A percentile compares a stretch with the other conserved stretches of the same genome.
Evolutionary conservation across 2,113 vertebrate genomes (phyloP).

Genomic region (Mola mola): DNA sequence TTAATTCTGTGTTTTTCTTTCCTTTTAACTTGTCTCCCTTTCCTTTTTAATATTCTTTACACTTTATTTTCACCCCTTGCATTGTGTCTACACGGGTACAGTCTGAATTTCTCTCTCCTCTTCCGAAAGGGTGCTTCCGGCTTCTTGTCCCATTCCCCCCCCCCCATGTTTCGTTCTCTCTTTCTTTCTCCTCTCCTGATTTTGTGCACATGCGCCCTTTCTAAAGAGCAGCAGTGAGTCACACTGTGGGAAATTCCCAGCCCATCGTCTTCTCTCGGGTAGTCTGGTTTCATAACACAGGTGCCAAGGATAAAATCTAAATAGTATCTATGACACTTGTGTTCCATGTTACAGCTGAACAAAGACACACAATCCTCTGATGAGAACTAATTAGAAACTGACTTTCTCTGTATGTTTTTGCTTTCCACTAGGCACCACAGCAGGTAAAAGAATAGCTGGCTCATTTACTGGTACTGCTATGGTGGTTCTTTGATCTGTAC

Average conservation of each 20-base stretch:
- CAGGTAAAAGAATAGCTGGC: constrained; percentile 42
- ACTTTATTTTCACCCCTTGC: constrained; percentile 21
- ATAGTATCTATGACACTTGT: constrained; percentile 56
- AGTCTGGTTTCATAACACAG: constrained; percentile 76
- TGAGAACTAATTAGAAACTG: constrained; percentile 38
- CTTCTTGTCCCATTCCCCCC: constrained; percentile 27
- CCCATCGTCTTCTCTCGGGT: constrained; percentile 45
- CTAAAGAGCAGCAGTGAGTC: constrained; percentile 69
- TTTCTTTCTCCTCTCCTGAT: constrained; percentile 47
- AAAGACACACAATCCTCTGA: constrained; percentile 25
- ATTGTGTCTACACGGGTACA: constrained; percentile 3
- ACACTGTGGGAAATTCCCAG: constrained; percentile 81
- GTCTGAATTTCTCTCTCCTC: background rate
- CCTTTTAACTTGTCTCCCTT: background rate
- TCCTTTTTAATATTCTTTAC: background rate
- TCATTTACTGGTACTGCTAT: constrained; percentile 26
- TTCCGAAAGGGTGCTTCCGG: constrained; percentile 43
- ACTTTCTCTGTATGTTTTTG: constrained; percentile 19
- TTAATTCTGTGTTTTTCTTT: constrained; percentile 1
- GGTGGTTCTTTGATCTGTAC: background rate
- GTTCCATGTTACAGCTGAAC: constrained; percentile 63
- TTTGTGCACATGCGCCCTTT: constrained; percentile 63
- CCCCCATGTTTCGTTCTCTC: constrained; percentile 26
- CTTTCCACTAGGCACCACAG: constrained; percentile 37
- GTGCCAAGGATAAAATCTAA: constrained; percentile 65